These are phyloP conservation scores for Pipistrellus pipistrellus DNA, from an alignment of 2,797 vertebrate species.

Conservation along the genomic window DNA sequence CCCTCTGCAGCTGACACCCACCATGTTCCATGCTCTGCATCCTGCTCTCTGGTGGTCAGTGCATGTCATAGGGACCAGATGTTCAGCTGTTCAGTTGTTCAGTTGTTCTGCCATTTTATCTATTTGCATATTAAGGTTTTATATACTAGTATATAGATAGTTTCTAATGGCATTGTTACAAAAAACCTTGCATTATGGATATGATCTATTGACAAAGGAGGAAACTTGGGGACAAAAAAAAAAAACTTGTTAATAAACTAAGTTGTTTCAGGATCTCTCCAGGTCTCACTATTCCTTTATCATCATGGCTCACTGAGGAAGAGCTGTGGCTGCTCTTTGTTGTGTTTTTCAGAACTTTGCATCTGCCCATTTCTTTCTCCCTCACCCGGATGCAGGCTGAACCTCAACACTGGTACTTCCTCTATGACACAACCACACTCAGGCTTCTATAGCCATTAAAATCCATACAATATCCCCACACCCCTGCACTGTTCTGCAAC, in stretches of 20 bases:
- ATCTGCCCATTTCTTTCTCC: not conserved
- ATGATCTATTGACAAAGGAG: not conserved
- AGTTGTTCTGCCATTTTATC: no score
- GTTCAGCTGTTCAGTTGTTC: no score
- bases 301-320: not conserved
- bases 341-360: not conserved
- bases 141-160: no score
- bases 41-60: no score
- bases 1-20: rapidly evolving
- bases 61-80: no score
- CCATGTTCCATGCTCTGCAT: no score
- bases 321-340: not conserved
- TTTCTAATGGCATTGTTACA: not conserved
- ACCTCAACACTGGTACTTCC: not conserved
- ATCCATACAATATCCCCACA: not conserved
- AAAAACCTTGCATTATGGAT: not conserved
- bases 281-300: not conserved
- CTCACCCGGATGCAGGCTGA: no score
- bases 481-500: not conserved
- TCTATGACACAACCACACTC: not conserved
- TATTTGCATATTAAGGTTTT: no score
- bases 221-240: not conserved
- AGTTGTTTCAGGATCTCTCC: not conserved
- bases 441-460: not conserved
- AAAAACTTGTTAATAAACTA: not conserved